Conservation (phyloP, 1,140 invertebrate species). For the Achroia grisella region DNA sequence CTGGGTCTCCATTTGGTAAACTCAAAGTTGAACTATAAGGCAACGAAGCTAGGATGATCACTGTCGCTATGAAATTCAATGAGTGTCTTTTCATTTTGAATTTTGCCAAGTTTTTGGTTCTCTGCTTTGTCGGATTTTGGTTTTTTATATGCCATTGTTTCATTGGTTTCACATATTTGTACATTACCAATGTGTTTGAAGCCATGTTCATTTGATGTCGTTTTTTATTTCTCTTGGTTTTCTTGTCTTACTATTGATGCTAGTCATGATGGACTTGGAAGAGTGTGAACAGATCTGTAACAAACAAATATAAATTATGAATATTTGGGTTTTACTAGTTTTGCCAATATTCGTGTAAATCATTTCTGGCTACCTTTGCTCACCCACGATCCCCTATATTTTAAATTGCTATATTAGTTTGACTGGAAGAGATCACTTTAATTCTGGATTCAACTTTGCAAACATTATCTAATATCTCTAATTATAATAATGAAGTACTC, state of each 20-base stretch:
- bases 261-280: background rate
- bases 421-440: too few relatives aligned
- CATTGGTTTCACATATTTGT: constrained; percentile 1
- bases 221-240: background rate
- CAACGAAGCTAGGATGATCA: constrained; percentile 41
- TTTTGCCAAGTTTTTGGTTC: constrained; percentile 20
- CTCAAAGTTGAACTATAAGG: constrained; percentile 53
- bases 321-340: too few relatives aligned
- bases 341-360: too few relatives aligned
- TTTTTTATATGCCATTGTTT: constrained; percentile 10
- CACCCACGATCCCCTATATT: too few relatives aligned
- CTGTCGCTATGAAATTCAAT: constrained; percentile 23
- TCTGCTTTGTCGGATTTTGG: constrained; percentile 26
- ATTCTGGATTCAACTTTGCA: too few relatives aligned
- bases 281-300: too few relatives aligned
- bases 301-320: too few relatives aligned
- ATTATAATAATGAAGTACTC: too few relatives aligned
- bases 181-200: constrained; percentile 3
- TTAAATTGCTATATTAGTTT: too few relatives aligned
- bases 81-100: constrained; percentile 9
- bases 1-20: constrained; percentile 56
- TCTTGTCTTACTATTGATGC: constrained; percentile 6
- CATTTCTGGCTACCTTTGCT: too few relatives aligned
- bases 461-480: too few relatives aligned
- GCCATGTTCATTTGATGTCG: background rate